Percentiles rank a stretch among this genome's conserved stretches.
Evolutionary conservation across 2,797 vertebrate genomes (phyloP).

Genomic region (Otolemur crassicaudatus): DNA sequence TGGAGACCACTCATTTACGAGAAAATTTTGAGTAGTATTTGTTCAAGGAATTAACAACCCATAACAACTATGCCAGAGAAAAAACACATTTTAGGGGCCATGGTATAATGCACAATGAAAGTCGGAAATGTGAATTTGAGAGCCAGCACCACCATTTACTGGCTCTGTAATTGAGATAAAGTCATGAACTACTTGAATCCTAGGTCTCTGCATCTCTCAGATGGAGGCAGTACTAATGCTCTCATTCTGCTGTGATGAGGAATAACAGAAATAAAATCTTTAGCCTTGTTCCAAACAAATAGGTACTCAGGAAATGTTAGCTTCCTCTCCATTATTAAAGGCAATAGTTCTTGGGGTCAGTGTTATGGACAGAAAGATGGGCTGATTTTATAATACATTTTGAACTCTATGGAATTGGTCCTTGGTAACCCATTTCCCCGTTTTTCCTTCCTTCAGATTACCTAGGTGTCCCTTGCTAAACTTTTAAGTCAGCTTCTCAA

Average conservation of each 20-base stretch:
- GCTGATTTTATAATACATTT: background rate
- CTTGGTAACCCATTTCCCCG: background rate
- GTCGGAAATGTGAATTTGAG: background rate
- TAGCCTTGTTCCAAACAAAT: background rate
- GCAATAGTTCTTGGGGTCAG: background rate
- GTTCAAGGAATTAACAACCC: background rate
- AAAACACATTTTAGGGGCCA: background rate
- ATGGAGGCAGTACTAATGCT: background rate
- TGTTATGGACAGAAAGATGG: background rate
- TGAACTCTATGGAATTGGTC: background rate
- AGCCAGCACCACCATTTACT: background rate
- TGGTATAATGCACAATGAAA: background rate
- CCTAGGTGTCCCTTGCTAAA: background rate
- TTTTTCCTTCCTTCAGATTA: conserved; percentile 6
- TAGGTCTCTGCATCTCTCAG: background rate
- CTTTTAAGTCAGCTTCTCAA: background rate
- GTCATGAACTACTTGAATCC: background rate
- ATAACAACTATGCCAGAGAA: background rate
- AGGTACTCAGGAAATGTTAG: background rate
- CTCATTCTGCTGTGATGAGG: background rate
- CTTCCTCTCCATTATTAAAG: background rate
- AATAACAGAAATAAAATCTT: background rate
- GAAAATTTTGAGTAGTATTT: conserved; percentile 1
- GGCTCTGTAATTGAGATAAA: background rate
- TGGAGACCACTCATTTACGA: conserved; percentile 41